These are phyloP conservation scores for Rhegmatorhina hoffmannsi DNA, from an alignment of 2,113 vertebrate species.

Conservation along the genomic window DNA sequence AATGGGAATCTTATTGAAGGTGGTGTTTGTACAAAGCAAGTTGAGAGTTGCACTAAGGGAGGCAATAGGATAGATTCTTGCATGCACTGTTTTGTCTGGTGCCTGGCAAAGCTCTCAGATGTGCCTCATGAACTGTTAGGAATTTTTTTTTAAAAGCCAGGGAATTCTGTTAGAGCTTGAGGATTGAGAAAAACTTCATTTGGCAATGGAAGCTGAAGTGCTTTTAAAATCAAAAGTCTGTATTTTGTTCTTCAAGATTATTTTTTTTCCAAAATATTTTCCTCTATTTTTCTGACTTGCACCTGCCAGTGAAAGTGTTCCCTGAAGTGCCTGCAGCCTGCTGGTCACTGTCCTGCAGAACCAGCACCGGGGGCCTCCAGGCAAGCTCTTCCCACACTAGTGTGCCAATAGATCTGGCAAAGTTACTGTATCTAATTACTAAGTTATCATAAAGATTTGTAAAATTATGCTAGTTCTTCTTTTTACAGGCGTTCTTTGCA, in stretches of 20 bases:
- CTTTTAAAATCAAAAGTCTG: background rate
- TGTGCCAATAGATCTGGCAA: background rate
- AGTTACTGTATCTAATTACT: background rate
- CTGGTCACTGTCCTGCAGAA: background rate
- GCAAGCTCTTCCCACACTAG: background rate
- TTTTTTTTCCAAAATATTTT: background rate
- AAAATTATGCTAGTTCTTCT: background rate
- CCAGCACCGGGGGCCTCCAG: background rate
- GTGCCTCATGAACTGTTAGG: background rate
- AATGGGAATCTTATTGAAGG: background rate
- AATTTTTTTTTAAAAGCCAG: background rate
- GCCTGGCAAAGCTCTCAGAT: background rate
- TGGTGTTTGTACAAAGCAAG: background rate
- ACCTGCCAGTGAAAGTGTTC: conserved; percentile 9
- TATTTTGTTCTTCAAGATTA: background rate
- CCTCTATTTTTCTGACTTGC: background rate
- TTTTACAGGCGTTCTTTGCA: background rate
- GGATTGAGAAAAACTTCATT: background rate
- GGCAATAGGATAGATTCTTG: background rate
- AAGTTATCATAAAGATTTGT: background rate
- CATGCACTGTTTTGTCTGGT: background rate
- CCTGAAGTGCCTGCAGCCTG: background rate
- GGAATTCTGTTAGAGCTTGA: background rate
- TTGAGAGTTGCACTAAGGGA: background rate
- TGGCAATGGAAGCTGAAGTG: background rate